Base-by-base conservation (phyloP, 1,140 invertebrate genomes). In the Copidosoma floridanum region DNA sequence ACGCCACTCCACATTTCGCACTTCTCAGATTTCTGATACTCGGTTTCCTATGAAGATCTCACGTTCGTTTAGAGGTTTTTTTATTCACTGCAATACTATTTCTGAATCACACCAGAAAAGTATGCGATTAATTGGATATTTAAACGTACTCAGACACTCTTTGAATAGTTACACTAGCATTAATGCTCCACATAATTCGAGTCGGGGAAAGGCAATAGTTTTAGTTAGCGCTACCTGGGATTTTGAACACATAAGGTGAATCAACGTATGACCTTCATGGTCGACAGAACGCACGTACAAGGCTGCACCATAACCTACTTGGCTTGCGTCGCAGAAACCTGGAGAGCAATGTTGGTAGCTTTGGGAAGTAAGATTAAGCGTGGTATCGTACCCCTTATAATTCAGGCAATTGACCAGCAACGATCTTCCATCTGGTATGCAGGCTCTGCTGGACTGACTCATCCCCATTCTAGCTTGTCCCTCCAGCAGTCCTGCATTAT, bases 241-340 rank as follows among this genome's bases (percentile, higher is more conserved):
- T 27, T 41, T 54, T 20, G 29, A 23, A 18, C 51, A 54, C 6
- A 26, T n/a, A 8, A 54, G 20, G 2, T 24, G 7, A 1, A 54
- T 24, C 1, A 41, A 2, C 0, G 10, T 12, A 18, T 6, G 8
- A 14, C 35, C 57, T 8, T 43, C 26, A 18, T 53, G 1, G 14
- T 50, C 18, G 0, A 4, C 51, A 1, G 65, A 58, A 1, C 70
- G 43, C 5, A 74, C 7, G 35, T 74, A 78, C 1, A 77, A 21
- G 35, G 68, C 72, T 0, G 74, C 71, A 0, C 70, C 73, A 48
- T 78, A 80, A 0, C 68, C 72, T 1, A 8, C 24, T 29, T 70
- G 59, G 11, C 68, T 74, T 0, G 72, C 70, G 40, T 81, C 78
- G 10, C 67, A 68, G 48, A 80, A 81, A 0, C 75, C 77, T 32